phyloP scores from a whole-genome alignment of 2,888 invertebrate genomes.

The Artemia sinica region DNA sequence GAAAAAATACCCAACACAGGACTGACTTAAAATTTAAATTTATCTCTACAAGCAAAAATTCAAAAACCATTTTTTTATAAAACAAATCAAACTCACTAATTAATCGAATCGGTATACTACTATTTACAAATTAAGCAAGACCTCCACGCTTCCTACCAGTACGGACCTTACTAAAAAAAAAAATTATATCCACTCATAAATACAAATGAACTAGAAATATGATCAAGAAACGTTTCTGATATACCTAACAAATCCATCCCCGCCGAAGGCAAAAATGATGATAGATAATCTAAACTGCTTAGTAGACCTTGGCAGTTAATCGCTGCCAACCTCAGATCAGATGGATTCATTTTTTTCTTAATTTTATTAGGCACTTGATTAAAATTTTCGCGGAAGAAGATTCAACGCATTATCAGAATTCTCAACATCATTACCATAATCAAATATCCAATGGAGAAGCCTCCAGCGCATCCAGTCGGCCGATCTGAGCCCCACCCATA shows the following conservation, averaged over 20 bases:
- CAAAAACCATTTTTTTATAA: neutral
- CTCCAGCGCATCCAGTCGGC: neutral
- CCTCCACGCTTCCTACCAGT: conserved; percentile 6
- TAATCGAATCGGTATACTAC: neutral
- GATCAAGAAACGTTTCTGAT: no score
- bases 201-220: neutral
- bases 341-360: neutral
- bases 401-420: neutral
- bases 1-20: neutral
- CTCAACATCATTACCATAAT: neutral
- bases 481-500: neutral
- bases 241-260: no score
- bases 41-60: neutral
- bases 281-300: no score
- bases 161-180: neutral
- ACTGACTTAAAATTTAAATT: neutral
- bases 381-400: neutral
- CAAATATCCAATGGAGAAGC: conserved; percentile 6
- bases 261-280: no score
- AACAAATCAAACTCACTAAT: no score
- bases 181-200: neutral
- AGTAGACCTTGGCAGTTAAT: neutral
- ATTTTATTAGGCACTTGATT: neutral
- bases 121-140: neutral
- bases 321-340: conserved; percentile 12